Conservation (phyloP, 2,888 invertebrate species). For the Megaustenia siamemsis region DNA sequence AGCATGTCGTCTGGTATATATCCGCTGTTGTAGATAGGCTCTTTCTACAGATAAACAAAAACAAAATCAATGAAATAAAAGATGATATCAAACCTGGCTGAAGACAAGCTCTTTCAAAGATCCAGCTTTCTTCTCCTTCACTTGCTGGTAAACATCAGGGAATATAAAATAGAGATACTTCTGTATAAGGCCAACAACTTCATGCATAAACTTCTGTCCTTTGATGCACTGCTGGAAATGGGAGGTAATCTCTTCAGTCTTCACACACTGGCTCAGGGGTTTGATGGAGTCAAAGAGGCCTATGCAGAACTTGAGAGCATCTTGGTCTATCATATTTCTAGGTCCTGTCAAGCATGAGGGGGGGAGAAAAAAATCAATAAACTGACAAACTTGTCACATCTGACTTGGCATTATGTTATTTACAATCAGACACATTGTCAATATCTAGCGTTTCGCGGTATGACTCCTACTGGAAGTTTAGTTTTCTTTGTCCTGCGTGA, state of each 20-base stretch:
- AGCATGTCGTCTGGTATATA: too few species aligned
- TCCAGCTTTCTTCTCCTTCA: slow-evolving; percentile 60
- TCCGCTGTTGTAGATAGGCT: too few species aligned
- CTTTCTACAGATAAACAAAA: too few species aligned
- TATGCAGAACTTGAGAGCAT: slow-evolving; percentile 56
- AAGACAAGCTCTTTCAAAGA: slow-evolving; percentile 66
- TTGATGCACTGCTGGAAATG: slow-evolving; percentile 67
- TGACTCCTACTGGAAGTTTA: too few species aligned
- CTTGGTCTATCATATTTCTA: slow-evolving; percentile 15
- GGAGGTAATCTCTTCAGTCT: slow-evolving; percentile 63
- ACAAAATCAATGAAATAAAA: background rate
- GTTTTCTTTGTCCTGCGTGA: too few species aligned
- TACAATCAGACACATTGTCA: too few species aligned
- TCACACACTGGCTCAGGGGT: slow-evolving; percentile 68
- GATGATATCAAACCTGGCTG: slow-evolving; percentile 63
- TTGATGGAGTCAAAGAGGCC: slow-evolving; percentile 62
- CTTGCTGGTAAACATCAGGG: slow-evolving; percentile 64
- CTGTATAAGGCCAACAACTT: slow-evolving; percentile 72
- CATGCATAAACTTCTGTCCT: slow-evolving; percentile 69
- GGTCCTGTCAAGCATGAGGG: background rate
- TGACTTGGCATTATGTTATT: too few species aligned
- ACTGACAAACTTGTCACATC: too few species aligned
- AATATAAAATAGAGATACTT: slow-evolving; percentile 64
- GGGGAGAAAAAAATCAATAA: too few species aligned
- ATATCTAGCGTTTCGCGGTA: too few species aligned